Evolutionary conservation across 2,888 invertebrate genomes (phyloP).

Genomic region (Mimachlamys varia): DNA sequence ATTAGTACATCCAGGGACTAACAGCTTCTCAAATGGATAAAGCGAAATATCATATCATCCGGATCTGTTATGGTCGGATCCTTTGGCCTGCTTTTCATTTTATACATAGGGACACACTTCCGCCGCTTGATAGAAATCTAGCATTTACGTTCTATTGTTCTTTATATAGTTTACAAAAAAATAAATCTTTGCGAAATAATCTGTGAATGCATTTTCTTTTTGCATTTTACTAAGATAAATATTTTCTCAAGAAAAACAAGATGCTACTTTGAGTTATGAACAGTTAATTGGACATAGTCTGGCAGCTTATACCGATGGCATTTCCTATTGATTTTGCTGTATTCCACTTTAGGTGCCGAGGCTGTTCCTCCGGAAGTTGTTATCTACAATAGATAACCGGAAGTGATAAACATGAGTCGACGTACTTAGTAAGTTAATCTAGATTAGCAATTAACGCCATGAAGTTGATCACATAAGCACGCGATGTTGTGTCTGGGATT

Average conservation of each 20-base stretch:
- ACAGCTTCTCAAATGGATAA: no score
- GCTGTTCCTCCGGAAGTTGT: neutral
- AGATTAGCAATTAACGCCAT: neutral
- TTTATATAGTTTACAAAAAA: no score
- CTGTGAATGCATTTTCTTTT: no score
- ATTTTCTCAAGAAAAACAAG: neutral
- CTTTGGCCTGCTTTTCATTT: no score
- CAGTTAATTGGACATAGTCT: neutral
- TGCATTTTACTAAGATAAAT: neutral
- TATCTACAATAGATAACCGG: neutral
- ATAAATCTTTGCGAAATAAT: no score
- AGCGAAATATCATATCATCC: no score
- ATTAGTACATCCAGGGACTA: no score
- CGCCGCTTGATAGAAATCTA: no score
- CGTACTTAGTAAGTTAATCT: neutral
- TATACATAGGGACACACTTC: no score
- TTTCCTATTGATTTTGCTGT: neutral
- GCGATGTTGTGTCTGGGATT: neutral
- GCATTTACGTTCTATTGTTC: no score
- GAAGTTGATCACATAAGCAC: neutral
- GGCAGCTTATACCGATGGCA: neutral
- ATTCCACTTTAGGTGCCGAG: neutral
- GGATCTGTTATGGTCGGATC: no score
- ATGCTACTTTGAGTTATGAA: neutral
- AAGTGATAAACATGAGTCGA: neutral